These are phyloP conservation scores for Ophthalmolycus amberensis DNA, from an alignment of 2,113 vertebrate species.

Conservation along the genomic window DNA sequence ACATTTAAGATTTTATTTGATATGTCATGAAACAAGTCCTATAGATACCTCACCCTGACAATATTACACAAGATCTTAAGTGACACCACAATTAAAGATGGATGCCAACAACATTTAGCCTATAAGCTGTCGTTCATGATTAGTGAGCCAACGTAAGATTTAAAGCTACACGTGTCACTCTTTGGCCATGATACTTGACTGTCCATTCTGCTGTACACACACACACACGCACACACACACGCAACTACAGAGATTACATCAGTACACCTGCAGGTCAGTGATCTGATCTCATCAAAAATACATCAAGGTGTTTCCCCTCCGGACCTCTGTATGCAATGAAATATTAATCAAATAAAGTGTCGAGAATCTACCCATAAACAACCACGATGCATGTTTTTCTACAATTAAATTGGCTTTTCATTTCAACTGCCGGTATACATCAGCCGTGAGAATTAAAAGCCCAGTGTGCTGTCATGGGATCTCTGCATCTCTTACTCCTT, in stretches of 20 bases:
- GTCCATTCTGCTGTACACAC: not conserved
- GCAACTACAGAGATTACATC: constrained; percentile 32
- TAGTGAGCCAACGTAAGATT: not conserved
- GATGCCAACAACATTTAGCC: no score
- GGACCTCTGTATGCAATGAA: constrained; percentile 56
- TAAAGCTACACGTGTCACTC: not conserved
- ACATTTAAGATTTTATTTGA: not conserved
- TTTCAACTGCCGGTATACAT: not conserved
- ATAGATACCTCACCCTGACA: not conserved
- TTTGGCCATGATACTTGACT: not conserved
- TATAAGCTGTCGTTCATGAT: not conserved
- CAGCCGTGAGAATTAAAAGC: not conserved
- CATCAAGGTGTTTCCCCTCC: constrained; percentile 66
- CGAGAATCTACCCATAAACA: not conserved
- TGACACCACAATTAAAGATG: not conserved
- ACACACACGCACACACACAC: not conserved
- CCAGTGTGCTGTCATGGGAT: constrained; percentile 9
- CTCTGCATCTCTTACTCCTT: not conserved
- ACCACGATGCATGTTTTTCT: constrained; percentile 20
- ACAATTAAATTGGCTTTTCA: constrained; percentile 23
- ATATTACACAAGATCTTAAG: not conserved
- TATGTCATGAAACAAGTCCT: not conserved
- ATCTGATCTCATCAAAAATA: constrained; percentile 71
- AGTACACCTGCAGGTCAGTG: constrained; percentile 48
- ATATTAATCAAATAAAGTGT: constrained; percentile 59